Base-by-base conservation (phyloP, 1,140 invertebrate genomes). In the Cepaea nemoralis region DNA sequence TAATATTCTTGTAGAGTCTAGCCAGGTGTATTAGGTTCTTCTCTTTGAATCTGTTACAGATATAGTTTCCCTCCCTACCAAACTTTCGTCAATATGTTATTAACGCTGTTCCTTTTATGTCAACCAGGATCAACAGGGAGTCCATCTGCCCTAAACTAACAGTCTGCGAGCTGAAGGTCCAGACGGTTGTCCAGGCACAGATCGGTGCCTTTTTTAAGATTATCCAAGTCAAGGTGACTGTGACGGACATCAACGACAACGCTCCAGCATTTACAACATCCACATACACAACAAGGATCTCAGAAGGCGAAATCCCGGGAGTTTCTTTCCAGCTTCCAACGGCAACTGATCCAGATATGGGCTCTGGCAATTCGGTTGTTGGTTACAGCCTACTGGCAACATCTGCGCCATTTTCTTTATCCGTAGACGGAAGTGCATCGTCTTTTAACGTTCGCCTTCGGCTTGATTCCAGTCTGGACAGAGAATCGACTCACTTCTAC, bases 231-330 rank as follows among this genome's bases (percentile, higher is more conserved):
- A 85, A 85, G 0, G 84, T 90, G 16, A 67, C 67, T 16, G 80
- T 91, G 5, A 77, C 81, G 0, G 97, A 98, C 90, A 96, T 95
- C 16, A 99, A 99, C 90, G 97, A 99, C 93, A 98, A 98, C 91
- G 94, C 95, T 10, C 97, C 97, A 0, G 92, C 94, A 27, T 86
- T 90, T 90, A 94, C 94, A 19, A 50, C 74, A 12, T 70, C 82
- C 22, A 63, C 33, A 8, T 84, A 55, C 27, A 77, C 42, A 6
- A 42, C 86, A n/a, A 74, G 83, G 71, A 77, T 88, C 37, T 84
- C 88, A 1, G 88, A 88, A 77, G 75, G 82, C 35, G 84, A 82
- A 6, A 78, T 73, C 39, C 33, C 85, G 8, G 85, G 84, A 1
- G 82, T 83, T 0, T 79, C 82, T 16, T 82, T 83, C 37, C 80